A percentile compares a stretch with the other conserved stretches of the same genome.
Evolutionary conservation across 1,140 invertebrate species (phyloP).

Genomic region (Charaxes varanes): DNA sequence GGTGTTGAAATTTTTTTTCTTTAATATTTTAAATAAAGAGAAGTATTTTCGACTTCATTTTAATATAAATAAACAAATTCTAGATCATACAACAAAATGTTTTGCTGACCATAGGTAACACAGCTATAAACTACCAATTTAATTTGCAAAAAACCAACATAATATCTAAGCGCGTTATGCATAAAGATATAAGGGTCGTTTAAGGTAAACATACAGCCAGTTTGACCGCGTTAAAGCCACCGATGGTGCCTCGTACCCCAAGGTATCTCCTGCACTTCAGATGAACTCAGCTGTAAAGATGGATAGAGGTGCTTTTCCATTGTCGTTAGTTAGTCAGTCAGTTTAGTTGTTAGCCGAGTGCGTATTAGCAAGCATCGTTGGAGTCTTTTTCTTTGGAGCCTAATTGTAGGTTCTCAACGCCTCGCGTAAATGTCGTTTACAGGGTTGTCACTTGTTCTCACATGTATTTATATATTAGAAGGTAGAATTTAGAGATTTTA

Average conservation of each 20-base stretch:
- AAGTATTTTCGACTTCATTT: too few species aligned
- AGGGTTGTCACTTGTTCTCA: slow-evolving; percentile 36
- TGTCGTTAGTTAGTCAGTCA: slow-evolving; percentile 16
- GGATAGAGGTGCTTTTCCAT: slow-evolving; percentile 34
- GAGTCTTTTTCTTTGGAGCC: slow-evolving; percentile 48
- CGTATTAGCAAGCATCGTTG: slow-evolving; percentile 47
- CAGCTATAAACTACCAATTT: too few species aligned
- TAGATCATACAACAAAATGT: too few species aligned
- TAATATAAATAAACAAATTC: too few species aligned
- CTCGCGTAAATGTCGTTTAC: slow-evolving; percentile 43
- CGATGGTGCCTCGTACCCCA: slow-evolving; percentile 36
- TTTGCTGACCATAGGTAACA: too few species aligned
- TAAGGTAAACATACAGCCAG: not conserved
- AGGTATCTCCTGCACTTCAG: slow-evolving; percentile 18
- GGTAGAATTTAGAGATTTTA: too few species aligned
- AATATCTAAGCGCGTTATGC: too few species aligned
- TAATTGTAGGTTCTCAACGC: slow-evolving; percentile 71
- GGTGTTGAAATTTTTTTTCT: too few species aligned
- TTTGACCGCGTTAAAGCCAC: slow-evolving; percentile 22
- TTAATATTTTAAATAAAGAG: too few species aligned
- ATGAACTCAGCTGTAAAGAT: slow-evolving; percentile 13
- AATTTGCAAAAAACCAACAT: too few species aligned
- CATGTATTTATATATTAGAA: too few species aligned
- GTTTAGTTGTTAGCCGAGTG: slow-evolving; percentile 40
- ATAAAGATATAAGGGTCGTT: slow-evolving; percentile 4